Percentiles rank a stretch among this genome's conserved stretches.
Conservation (phyloP, 2,888 invertebrate genomes). For the Timandra comae region DNA sequence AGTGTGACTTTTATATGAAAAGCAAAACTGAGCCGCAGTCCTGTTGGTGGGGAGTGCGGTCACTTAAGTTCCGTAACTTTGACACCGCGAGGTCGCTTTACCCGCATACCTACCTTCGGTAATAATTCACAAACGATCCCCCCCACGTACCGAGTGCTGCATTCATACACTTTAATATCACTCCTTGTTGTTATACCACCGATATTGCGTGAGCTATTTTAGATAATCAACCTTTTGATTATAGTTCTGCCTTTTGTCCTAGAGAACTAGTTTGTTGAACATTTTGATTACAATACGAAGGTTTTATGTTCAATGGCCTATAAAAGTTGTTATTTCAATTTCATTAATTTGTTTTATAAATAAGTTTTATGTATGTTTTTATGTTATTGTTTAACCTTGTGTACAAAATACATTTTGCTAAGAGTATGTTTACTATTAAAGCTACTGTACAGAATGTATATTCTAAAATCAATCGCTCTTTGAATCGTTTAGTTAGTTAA, state of each 20-base stretch:
- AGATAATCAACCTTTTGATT: background rate
- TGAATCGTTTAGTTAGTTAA: no score
- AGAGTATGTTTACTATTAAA: no score
- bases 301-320: no score
- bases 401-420: no score
- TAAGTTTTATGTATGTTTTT: no score
- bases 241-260: background rate
- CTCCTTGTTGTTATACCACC: background rate
- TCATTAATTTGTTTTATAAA: no score
- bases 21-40: conserved; percentile 66
- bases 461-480: no score
- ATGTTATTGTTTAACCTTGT: no score
- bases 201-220: background rate
- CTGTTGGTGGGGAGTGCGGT: conserved; percentile 61
- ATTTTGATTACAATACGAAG: background rate
- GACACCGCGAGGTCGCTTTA: conserved; percentile 70
- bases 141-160: conserved; percentile 21
- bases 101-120: conserved; percentile 50
- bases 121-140: conserved; percentile 45
- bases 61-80: conserved; percentile 74
- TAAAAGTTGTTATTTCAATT: no score
- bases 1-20: conserved; percentile 73
- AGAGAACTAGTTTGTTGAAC: background rate
- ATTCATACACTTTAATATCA: conserved; percentile 13
- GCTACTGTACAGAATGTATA: no score